Evolutionary conservation across 1,140 invertebrate genomes (phyloP), one percentile per base, ranked within the genome.

Genomic region (Schmidtea mediterranea): DNA sequence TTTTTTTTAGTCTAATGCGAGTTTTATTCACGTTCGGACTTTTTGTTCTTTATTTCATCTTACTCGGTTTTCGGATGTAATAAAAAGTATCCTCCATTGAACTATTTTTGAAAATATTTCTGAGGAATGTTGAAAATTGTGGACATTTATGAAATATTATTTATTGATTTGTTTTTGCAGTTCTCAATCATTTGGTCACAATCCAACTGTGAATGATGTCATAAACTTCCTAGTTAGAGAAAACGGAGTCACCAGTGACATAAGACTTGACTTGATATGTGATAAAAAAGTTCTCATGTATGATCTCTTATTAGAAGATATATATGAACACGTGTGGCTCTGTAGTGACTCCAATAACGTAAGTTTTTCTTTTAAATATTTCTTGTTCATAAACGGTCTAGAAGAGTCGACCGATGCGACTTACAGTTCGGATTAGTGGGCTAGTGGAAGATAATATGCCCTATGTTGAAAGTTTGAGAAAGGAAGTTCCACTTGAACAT

Each of bases 201-300:
- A 21, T 21, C 19, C 43, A 3, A 16, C 15, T 19, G 21, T 45
- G 6, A 13, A 45, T 19, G 43, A 45, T 15, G 15, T 45, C 3
- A 45, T 45, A 3, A 21, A 45, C 18, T 45, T 22, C 21, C 21
- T 45, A 6, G 15, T 15, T n/a, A 45, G 15, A 19, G 43, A 45
- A 24, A 45, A 45, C n/a, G 21, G 21, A 9, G 15, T 45, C n/a
- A 45, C 43, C 5, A 13, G 15, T 13, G 43, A 45, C 19, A 45
- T 45, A 6, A 12, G 43, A 19, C 18, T 45, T 6, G 43, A 45
- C 5, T 19, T 45, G 8, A 22, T 45, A 2, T 45, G 43, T 21
- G 21, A 45, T 24, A 21, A 45, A 15, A 15, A 45, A 24, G 43
- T 45, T 5, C 43, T 45, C 9, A 45, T 45, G 43, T 21, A 15